Percentiles rank a stretch among this genome's conserved stretches.
These are phyloP conservation scores for Anisognathus igniventris DNA, from an alignment of 2,797 vertebrate genomes.

Conservation along the genomic window DNA sequence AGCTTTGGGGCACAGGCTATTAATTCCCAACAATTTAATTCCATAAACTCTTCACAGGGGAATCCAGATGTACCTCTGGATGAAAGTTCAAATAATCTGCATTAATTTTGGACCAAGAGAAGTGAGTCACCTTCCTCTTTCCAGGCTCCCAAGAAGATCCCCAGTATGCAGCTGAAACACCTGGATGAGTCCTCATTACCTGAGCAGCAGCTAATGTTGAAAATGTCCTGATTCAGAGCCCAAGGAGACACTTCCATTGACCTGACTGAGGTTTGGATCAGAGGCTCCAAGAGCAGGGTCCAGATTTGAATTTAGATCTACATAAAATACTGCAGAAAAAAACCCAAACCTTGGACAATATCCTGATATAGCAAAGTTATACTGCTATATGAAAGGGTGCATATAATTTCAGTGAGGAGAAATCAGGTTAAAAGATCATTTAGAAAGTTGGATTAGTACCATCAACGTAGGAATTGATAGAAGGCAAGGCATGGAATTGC, in stretches of 20 bases:
- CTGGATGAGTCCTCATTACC: not conserved
- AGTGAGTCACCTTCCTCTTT: not conserved
- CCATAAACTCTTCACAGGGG: not conserved
- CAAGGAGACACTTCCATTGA: not conserved
- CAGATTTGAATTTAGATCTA: not conserved
- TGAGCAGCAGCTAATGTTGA: not conserved
- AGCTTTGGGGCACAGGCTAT: not conserved
- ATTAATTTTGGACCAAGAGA: not conserved
- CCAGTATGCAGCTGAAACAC: not conserved
- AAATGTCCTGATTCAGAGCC: not conserved
- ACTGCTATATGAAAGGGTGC: not conserved
- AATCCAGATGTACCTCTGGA: not conserved
- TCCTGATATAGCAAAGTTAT: not conserved
- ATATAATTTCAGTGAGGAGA: not conserved
- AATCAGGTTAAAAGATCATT: not conserved
- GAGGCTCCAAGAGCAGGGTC: not conserved
- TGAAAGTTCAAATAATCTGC: not conserved
- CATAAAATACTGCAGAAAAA: not conserved
- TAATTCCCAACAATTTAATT: not conserved
- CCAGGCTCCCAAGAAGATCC: not conserved
- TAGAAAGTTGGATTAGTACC: not conserved
- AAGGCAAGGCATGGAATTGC: not conserved
- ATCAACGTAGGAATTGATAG: not conserved
- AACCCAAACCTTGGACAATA: not conserved
- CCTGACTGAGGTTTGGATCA: not conserved